Base-by-base conservation (phyloP, 2,888 invertebrate genomes). In the Disparrhopalites patrizii region DNA sequence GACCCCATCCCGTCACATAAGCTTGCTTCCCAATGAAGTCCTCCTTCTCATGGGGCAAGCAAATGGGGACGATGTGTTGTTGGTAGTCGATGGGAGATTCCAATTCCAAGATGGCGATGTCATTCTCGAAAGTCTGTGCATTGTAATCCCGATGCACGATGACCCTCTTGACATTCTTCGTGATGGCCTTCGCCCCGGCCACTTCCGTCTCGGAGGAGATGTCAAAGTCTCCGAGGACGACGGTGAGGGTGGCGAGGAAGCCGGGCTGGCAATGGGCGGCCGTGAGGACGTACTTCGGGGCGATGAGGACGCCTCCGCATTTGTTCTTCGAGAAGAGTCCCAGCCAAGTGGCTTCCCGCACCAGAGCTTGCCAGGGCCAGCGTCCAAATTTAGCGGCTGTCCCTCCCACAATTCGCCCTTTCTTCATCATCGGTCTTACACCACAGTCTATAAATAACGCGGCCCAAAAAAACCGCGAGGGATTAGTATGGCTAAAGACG, bases 231-330 rank as follows among this genome's bases (percentile, higher is more conserved):
- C 94, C 94, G 77, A 94, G 88, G 2, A 94, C 92, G 0, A 93
- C 93, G 13, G 94, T 90, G 68, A 94, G 80, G 0, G 92, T 91
- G 0, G 93, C 93, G 65, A 94, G 82, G 81, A 94, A 93, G 43
- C 93, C 93, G 50, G 94, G 93, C 78, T 94, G 93, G 81, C 94
- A 95, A 84, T 95, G 94, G 0, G 94, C 94, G 0, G 94, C 94
- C 0, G 94, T 94, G 67, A 93, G 87, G 3, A 94, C 93, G 77
- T 87, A 93, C 79, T 86, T 85, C 76, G 85, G 88, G 36, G 91
- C 90, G 76, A 94, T 91, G n/a, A 95, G 84, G 0, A 95, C 94
- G 1, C 94, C 94, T 1, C 94, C 94, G 77, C 94, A 95, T 80
- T 94, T 94, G 81, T 94, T 94, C 80, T 94, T 94, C 55, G 93